Conservation (phyloP, 2,888 invertebrate species). For the Drosophila koepferae region DNA sequence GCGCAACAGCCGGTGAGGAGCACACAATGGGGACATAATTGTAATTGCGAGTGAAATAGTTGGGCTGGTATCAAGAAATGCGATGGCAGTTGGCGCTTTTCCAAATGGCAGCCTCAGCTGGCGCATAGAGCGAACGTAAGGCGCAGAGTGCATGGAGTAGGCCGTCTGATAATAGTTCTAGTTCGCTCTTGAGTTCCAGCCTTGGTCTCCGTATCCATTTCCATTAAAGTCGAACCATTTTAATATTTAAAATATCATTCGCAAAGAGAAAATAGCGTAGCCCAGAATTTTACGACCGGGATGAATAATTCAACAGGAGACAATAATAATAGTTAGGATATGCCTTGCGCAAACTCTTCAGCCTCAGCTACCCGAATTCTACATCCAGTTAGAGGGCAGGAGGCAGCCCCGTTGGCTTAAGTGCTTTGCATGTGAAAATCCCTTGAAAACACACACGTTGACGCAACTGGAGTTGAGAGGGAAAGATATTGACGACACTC, state of each 20-base stretch:
- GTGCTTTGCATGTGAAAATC: constrained; percentile 61
- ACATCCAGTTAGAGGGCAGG: not conserved
- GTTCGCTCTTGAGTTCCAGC: constrained; percentile 15
- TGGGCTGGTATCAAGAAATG: constrained; percentile 33
- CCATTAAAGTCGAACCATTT: constrained; percentile 54
- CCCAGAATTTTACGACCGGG: constrained; percentile 32
- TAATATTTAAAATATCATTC: constrained; percentile 69
- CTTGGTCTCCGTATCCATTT: not conserved
- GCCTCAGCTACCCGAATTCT: constrained; percentile 1
- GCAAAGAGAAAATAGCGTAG: constrained; percentile 39
- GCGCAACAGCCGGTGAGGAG: constrained; percentile 44
- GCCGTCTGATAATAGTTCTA: constrained; percentile 20
- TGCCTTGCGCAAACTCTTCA: constrained; percentile 9
- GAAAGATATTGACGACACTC: constrained; percentile 12
- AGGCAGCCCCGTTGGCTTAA: constrained; percentile 40
- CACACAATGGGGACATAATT: constrained; percentile 49
- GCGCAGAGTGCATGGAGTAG: not conserved
- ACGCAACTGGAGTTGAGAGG: not conserved
- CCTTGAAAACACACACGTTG: constrained; percentile 36
- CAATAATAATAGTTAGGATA: constrained; percentile 65
- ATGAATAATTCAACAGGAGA: constrained; percentile 66
- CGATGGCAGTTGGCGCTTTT: constrained; percentile 39
- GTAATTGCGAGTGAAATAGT: constrained; percentile 52
- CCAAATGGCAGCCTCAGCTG: constrained; percentile 47
- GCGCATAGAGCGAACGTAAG: not conserved